phyloP scores from a whole-genome alignment of 2,888 invertebrate species.

The Lasioglossum pauxillum region DNA sequence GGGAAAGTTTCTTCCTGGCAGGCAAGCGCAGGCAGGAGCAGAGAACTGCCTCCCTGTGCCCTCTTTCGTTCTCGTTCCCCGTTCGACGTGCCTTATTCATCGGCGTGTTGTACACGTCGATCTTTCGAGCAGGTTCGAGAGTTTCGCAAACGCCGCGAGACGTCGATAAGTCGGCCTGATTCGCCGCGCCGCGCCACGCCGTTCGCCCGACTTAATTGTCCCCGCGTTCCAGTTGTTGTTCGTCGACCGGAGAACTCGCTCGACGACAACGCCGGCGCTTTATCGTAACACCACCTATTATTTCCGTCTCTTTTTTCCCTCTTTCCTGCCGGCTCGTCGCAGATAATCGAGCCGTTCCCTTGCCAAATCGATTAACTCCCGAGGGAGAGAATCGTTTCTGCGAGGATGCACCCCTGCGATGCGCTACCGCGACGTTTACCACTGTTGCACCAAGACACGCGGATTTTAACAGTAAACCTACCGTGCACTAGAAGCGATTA shows the following conservation, averaged over 20 bases:
- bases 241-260: not conserved
- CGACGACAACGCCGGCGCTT: not conserved
- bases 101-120: conserved; percentile 32
- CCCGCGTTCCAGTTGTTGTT: conserved; percentile 4
- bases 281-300: not conserved
- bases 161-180: conserved; percentile 46
- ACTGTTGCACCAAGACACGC: too few relatives aligned
- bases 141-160: conserved; percentile 7
- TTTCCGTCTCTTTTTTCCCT: not conserved
- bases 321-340: not conserved
- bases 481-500: too few relatives aligned
- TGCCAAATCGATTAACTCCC: too few relatives aligned
- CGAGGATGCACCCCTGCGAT: too few relatives aligned
- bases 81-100: conserved; percentile 49
- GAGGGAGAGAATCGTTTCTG: too few relatives aligned
- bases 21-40: not conserved
- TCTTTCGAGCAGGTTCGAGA: not conserved
- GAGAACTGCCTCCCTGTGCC: not conserved
- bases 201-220: conserved; percentile 23
- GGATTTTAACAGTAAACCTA: too few relatives aligned
- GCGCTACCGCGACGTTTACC: too few relatives aligned
- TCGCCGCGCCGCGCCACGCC: conserved; percentile 18
- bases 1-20: conserved; percentile 64
- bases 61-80: conserved; percentile 1
- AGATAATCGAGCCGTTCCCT: too few relatives aligned